Conservation (phyloP, 1,140 invertebrate species). For the Drosophila takahashii region DNA sequence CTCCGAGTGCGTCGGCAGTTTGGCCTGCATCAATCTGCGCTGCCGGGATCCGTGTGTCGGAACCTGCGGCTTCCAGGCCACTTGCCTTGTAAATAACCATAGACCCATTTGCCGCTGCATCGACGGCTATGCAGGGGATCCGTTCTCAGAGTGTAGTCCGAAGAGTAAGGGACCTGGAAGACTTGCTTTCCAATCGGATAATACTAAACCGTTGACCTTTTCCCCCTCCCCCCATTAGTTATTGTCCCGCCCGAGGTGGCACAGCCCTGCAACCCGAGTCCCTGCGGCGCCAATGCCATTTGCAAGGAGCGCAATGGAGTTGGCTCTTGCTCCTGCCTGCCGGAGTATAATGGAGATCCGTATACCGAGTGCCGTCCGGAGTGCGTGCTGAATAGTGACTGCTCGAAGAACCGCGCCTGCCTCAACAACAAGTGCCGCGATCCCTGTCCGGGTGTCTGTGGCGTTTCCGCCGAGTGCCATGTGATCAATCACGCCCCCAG, state of each 20-base stretch:
- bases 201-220: constrained; percentile 20
- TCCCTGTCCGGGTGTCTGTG: constrained; percentile 91
- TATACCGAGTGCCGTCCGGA: constrained; percentile 90
- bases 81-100: constrained; percentile 90
- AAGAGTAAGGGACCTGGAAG: constrained; percentile 71
- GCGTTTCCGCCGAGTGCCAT: constrained; percentile 89
- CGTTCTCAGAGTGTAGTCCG: constrained; percentile 88
- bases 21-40: constrained; percentile 90
- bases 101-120: constrained; percentile 91
- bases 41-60: constrained; percentile 92
- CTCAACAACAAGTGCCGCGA: constrained; percentile 89
- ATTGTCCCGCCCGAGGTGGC: constrained; percentile 85
- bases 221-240: constrained; percentile 52
- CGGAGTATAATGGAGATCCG: constrained; percentile 91
- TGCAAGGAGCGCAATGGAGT: constrained; percentile 92
- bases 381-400: constrained; percentile 90
- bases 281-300: constrained; percentile 92
- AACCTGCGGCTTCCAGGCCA: constrained; percentile 89
- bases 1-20: constrained; percentile 90
- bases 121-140: constrained; percentile 90
- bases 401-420: constrained; percentile 88
- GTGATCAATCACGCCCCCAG: constrained; percentile 91
- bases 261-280: constrained; percentile 90
- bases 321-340: constrained; percentile 89
- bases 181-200: background rate